Evolutionary conservation across 2,797 vertebrate genomes (phyloP).

Genomic region (Notamacropus eugenii): DNA sequence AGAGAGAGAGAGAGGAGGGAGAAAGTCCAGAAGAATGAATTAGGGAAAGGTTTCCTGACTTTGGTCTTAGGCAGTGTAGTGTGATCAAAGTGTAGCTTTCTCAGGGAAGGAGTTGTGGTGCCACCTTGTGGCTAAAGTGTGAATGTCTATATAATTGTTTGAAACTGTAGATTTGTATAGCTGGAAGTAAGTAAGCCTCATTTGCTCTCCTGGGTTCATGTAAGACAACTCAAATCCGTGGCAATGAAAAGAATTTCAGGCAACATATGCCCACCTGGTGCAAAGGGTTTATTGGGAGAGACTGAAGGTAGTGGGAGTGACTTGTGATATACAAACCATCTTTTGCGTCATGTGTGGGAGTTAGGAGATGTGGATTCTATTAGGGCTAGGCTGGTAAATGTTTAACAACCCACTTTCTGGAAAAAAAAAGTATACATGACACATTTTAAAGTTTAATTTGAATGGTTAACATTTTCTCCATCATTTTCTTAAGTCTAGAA

Average conservation of each 20-base stretch:
- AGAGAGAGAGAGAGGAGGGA: background rate
- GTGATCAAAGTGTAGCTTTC: background rate
- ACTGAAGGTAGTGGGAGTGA: background rate
- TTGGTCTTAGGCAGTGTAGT: background rate
- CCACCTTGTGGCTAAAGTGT: background rate
- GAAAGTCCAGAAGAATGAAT: background rate
- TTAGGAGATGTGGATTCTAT: background rate
- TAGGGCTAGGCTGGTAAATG: background rate
- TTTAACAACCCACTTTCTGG: background rate
- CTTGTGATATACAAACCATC: background rate
- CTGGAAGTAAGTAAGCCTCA: no score
- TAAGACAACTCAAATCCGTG: background rate
- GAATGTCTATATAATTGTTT: background rate
- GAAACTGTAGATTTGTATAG: background rate
- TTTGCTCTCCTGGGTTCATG: background rate
- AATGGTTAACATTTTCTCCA: background rate
- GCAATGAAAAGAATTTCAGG: background rate
- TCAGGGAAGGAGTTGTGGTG: background rate
- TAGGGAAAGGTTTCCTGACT: background rate
- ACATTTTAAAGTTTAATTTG: background rate
- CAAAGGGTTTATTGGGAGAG: background rate
- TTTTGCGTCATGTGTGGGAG: background rate
- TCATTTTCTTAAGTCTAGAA: background rate
- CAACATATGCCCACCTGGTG: background rate
- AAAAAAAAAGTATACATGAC: background rate